Base-by-base conservation (phyloP, 2,113 vertebrate species). In the Poeciliopsis prolifica region DNA sequence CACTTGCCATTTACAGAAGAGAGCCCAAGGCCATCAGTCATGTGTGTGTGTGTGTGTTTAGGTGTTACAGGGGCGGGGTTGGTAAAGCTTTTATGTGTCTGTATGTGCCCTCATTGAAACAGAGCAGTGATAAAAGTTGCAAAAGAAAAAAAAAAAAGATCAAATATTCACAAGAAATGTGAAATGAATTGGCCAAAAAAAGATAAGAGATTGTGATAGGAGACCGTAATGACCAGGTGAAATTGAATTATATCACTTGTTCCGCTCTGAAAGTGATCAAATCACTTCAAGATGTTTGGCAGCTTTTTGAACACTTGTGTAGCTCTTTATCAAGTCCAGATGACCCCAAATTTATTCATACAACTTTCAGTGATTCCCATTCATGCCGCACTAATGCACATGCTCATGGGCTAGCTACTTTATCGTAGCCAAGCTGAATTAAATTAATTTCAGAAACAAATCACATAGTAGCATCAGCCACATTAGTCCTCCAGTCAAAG, bases 1-100 rank as follows among this genome's bases (percentile, higher is more conserved):
- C 85, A 88, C 83, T 94, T 94, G 92, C 92, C 91, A 91, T 87
- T 91, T 92, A 92, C 80, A 83, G 78, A 86, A 72, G 70, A 75
- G 78, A 76, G 84, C 90, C 86, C 70, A 54, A 65, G 87, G 92
- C 87, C 77, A 92, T 92, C 86, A 83, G 85, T 91, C 84, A 87
- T 83, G 77, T 74, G 42, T 51, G 48, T 78, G 80, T 79, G 74
- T 62, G 65, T 26, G 31, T 74, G 44, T 76, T n/a, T 78, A 72
- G 71, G 67, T 81, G 37, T 65, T 40, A 19, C 65, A 51, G 65
- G 35, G 40, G 48, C 37, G 69, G 12, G 42, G 65, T 54, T 61
- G 29, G 61, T 72, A n/a, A 0, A 9, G 58, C 29, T 86, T 77
- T 79, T 79, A 74, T 78, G 44, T 67, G 17, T 81, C 30, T 28